Evolutionary conservation across 2,797 vertebrate species (phyloP).

Genomic region (Huso huso): DNA sequence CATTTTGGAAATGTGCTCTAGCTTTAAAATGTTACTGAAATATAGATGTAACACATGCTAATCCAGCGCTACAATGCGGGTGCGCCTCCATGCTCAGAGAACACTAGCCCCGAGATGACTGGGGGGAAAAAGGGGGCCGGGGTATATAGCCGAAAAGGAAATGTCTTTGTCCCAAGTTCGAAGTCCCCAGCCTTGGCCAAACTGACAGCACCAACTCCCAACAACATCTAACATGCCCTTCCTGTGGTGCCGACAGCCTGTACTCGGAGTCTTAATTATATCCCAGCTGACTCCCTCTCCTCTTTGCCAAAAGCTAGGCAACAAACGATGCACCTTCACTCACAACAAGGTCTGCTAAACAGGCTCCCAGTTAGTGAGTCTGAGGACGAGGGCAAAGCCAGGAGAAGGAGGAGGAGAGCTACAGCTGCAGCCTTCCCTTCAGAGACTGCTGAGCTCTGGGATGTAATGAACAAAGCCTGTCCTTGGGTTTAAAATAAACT

Average conservation of each 20-base stretch:
- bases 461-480: conserved; percentile 34
- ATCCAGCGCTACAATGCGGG: conserved; percentile 49
- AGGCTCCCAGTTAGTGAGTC: conserved; percentile 49
- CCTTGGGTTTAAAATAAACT: conserved; percentile 23
- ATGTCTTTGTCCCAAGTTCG: conserved; percentile 78
- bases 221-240: conserved; percentile 89
- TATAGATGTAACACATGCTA: conserved; percentile 96
- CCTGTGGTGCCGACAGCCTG: conserved; percentile 91
- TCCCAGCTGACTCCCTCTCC: conserved; percentile 82
- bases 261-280: conserved; percentile 83
- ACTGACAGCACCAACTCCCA: conserved; percentile 82
- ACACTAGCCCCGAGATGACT: conserved; percentile 1
- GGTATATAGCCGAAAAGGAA: conserved; percentile 92
- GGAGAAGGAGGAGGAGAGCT: conserved; percentile 47
- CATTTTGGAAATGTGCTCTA: conserved; percentile 71
- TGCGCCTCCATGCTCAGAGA: conserved; percentile 13
- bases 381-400: conserved; percentile 33
- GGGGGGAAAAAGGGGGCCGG: conserved; percentile 51
- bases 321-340: conserved; percentile 74
- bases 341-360: conserved; percentile 81
- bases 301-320: conserved; percentile 75
- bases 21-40: conserved; percentile 89
- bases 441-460: conserved; percentile 28
- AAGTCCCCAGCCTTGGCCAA: conserved; percentile 73
- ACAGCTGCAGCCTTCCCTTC: conserved; percentile 23